Base-by-base conservation (phyloP, 1,140 invertebrate genomes). In the Triops longicaudatus region DNA sequence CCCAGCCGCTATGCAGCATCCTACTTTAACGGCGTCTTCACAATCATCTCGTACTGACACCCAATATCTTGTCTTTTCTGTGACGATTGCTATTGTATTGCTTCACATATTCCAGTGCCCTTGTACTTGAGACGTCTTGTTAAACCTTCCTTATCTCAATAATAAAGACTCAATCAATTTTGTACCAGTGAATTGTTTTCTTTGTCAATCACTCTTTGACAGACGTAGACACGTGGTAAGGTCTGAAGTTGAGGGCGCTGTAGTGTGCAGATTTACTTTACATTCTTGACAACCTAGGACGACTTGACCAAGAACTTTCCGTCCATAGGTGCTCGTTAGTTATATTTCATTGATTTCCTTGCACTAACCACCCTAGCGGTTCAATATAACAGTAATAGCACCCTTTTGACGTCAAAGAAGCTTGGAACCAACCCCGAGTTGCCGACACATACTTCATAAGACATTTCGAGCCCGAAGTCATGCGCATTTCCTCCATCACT, bases 1-100 rank as follows among this genome's bases (percentile, higher is more conserved):
- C 17, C 50, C 50, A 63, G 50, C 50, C 50, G 50, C 50, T 63
- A 63, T 63, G 50, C 50, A 63, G n/a, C 50, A 63, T 63, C 50
- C 50, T 14, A 63, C 50, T n/a, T n/a, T 22, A 63, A 63, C 22
- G 22, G 50, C 22, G 50, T 10, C 50, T 5, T 63, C 50, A 63
- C 50, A 14, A 22, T 63, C 50, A 63, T 63, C 50, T 63, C 50
- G 9, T 22, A 9, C 22, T 1, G 17, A 2, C 50, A 63, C 22
- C 50, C 14, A 17, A 63, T 17, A 6, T 63, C 50, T 63, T 14
- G 31, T 37, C 7, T 7, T 37, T 37, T 37, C 7, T 7, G 7
- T 37, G 31, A 37, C 7, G 31, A 37, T 37, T 37, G 31, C 31
- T 37, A 37, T 37, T 37, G 2, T 37, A 7, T 4, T 37, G 31